These are phyloP conservation scores for Echinarachnius parma DNA, from an alignment of 53 echinoderm and acorn worm genomes.

Conservation along the genomic window DNA sequence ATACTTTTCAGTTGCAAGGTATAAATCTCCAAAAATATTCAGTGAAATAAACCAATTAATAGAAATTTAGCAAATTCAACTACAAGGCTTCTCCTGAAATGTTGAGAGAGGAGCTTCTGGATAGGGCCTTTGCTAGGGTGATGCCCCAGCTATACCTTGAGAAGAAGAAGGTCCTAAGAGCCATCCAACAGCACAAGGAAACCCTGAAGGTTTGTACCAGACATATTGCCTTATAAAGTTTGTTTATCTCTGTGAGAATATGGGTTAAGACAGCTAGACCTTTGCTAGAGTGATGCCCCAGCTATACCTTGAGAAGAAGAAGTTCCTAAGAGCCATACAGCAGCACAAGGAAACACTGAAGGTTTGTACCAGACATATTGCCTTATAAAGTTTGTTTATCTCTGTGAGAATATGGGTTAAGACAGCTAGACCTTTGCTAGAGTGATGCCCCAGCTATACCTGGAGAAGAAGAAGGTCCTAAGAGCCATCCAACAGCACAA, in stretches of 20 bases:
- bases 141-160: slow-evolving; percentile 64
- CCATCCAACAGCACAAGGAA: slow-evolving; percentile 60
- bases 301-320: slow-evolving; percentile 72
- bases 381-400: too few species aligned
- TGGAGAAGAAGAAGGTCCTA: slow-evolving; percentile 74
- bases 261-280: too few species aligned
- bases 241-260: too few species aligned
- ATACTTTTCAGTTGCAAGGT: too few species aligned
- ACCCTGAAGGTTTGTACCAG: slow-evolving; percentile 72
- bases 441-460: slow-evolving; percentile 71
- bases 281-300: slow-evolving; percentile 74
- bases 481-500: slow-evolving; percentile 75
- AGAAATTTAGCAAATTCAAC: too few species aligned
- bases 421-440: too few species aligned
- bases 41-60: too few species aligned
- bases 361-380: too few species aligned
- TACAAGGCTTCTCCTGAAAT: slow-evolving; percentile 75
- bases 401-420: too few species aligned
- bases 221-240: too few species aligned
- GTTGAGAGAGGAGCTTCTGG: slow-evolving; percentile 38
- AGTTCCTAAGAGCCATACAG: slow-evolving; percentile 66
- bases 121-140: slow-evolving; percentile 57
- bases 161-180: slow-evolving; percentile 57
- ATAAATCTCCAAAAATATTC: too few species aligned
- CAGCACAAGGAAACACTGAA: slow-evolving; percentile 82